Evolutionary conservation across 2,113 vertebrate species (phyloP).

Genomic region (Macaca fascicularis): DNA sequence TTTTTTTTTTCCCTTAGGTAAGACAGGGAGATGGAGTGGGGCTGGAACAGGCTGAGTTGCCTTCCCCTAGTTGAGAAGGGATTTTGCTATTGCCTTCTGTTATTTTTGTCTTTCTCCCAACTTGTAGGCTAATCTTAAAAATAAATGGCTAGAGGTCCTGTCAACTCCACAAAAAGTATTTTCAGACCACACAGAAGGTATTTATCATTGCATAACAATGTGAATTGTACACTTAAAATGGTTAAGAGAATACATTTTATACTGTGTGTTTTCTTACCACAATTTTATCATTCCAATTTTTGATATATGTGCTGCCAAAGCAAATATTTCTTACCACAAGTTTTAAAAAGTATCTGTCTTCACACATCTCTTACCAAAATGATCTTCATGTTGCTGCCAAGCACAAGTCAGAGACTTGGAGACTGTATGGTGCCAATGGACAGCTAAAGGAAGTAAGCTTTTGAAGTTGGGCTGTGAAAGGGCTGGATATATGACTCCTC

Average conservation of each 20-base stretch:
- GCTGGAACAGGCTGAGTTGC: not conserved
- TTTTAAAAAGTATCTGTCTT: not conserved
- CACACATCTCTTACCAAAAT: slow-evolving; percentile 81
- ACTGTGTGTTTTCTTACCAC: not conserved
- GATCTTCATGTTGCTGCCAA: slow-evolving; percentile 83
- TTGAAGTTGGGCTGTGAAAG: not conserved
- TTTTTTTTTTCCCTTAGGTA: not conserved
- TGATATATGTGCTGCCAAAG: not conserved
- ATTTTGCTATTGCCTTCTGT: not conserved
- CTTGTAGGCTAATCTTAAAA: slow-evolving; percentile 13
- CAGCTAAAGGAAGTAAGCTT: accelerated
- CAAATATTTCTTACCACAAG: not conserved
- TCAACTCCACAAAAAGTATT: slow-evolving; percentile 15
- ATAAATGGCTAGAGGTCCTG: not conserved
- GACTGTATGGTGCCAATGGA: slow-evolving; percentile 58
- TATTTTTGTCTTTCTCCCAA: slow-evolving; percentile 44
- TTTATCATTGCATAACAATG: not conserved
- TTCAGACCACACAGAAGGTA: not conserved
- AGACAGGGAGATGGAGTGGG: not conserved
- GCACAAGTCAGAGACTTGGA: slow-evolving; percentile 68
- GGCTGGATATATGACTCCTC: accelerated
- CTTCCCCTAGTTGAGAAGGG: not conserved
- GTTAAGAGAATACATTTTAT: slow-evolving; percentile 10
- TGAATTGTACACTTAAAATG: slow-evolving; percentile 24
- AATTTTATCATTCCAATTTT: not conserved